Conservation (phyloP, 1,140 invertebrate species). For the Drosophila prosaltans region DNA sequence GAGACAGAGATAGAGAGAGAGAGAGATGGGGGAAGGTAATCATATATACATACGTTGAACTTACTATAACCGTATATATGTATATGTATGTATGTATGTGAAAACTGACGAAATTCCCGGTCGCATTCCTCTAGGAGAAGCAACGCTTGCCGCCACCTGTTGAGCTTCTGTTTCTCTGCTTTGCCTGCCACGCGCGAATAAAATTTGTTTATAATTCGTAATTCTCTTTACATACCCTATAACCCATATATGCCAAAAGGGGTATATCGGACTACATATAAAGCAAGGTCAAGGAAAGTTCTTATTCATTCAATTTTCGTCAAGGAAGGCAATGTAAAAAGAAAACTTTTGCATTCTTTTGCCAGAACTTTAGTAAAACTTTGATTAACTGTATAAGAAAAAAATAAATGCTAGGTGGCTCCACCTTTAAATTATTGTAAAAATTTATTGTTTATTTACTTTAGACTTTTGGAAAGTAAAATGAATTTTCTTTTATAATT, state of each 20-base stretch:
- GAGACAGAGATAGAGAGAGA: background rate
- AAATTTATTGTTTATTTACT: too few relatives aligned
- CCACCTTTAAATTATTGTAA: too few relatives aligned
- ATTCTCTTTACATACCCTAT: background rate
- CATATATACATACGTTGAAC: too few relatives aligned
- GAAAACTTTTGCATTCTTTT: too few relatives aligned
- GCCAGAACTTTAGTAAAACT: too few relatives aligned
- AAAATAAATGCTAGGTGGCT: too few relatives aligned
- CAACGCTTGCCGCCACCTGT: conserved; percentile 21
- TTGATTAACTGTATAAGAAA: too few relatives aligned
- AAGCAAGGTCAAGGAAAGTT: background rate
- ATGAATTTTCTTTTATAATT: too few relatives aligned
- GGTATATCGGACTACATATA: background rate
- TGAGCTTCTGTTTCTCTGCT: conserved; percentile 14
- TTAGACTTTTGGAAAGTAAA: too few relatives aligned
- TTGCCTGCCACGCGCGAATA: conserved; percentile 30
- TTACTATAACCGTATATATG: background rate
- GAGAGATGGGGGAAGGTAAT: too few relatives aligned
- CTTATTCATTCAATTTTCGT: too few relatives aligned
- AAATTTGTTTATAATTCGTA: conserved; percentile 43
- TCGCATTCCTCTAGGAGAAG: conserved; percentile 6
- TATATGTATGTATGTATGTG: background rate
- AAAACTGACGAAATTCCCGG: background rate
- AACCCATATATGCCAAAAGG: background rate
- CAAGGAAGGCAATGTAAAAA: too few relatives aligned